Evolutionary conservation across 92 coral and sea anemone species (phyloP).

Genomic region (Heliopora coerulea): DNA sequence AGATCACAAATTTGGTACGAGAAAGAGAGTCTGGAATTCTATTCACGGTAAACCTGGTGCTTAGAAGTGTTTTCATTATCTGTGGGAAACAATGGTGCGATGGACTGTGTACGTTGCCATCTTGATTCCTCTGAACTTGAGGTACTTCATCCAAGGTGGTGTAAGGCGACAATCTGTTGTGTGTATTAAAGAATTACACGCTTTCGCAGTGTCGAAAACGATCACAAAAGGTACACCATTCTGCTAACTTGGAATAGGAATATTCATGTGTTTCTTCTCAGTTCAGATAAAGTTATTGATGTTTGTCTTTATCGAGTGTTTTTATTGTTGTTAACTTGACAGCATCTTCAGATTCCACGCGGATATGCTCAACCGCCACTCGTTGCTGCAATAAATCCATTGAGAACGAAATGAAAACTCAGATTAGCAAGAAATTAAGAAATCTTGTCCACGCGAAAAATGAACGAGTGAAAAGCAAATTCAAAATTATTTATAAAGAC

Average conservation of each 20-base stretch:
- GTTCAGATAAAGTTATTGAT: constrained; percentile 35
- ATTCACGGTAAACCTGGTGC: constrained; percentile 36
- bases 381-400: constrained; percentile 62
- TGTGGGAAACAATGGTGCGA: constrained; percentile 40
- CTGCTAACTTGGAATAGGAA: background rate
- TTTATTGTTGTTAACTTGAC: constrained; percentile 30
- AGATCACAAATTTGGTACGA: constrained; percentile 11
- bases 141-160: constrained; percentile 35
- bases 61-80: constrained; percentile 17
- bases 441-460: constrained; percentile 22
- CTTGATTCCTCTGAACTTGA: constrained; percentile 31
- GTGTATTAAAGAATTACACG: constrained; percentile 34
- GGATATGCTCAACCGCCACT: constrained; percentile 65
- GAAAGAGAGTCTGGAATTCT: constrained; percentile 19
- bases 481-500: constrained; percentile 59
- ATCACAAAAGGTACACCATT: constrained; percentile 12
- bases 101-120: constrained; percentile 27
- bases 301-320: constrained; percentile 38
- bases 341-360: constrained; percentile 31
- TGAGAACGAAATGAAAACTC: constrained; percentile 26
- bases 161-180: constrained; percentile 24
- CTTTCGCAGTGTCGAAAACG: constrained; percentile 28
- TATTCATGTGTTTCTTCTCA: constrained; percentile 25
- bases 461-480: constrained; percentile 51
- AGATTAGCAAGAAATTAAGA: background rate